These are phyloP conservation scores for Sander vitreus DNA, from an alignment of 2,113 vertebrate species.

Conservation along the genomic window DNA sequence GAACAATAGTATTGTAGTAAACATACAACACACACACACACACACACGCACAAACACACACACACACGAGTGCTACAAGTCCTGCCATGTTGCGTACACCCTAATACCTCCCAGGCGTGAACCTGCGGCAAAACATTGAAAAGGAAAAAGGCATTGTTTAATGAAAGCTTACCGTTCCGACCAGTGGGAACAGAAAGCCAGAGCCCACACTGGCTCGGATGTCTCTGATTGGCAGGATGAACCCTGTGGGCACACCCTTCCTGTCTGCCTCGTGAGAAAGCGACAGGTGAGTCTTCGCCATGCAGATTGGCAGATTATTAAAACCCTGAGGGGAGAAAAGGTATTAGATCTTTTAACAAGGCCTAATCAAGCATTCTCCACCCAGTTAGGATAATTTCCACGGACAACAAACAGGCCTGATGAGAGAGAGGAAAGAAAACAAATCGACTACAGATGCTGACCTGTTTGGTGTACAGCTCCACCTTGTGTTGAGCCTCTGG, in stretches of 20 bases:
- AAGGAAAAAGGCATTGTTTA: neutral
- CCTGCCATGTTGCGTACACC: neutral
- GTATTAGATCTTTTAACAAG: neutral
- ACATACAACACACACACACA: neutral
- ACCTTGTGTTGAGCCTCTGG: conserved; percentile 94
- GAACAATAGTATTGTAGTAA: neutral
- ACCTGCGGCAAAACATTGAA: neutral
- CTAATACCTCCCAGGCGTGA: neutral
- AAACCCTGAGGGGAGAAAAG: conserved; percentile 87
- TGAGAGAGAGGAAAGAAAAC: neutral
- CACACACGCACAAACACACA: too few relatives aligned
- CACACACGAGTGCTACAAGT: too few relatives aligned
- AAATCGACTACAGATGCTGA: conserved; percentile 55
- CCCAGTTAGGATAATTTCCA: neutral
- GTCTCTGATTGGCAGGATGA: conserved; percentile 94
- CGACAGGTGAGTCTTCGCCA: conserved; percentile 98
- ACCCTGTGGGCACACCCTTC: conserved; percentile 95
- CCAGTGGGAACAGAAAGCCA: conserved; percentile 94
- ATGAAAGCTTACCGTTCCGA: conserved; percentile 90
- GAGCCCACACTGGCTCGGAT: conserved; percentile 95
- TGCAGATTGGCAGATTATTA: conserved; percentile 94
- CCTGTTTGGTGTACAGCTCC: conserved; percentile 94
- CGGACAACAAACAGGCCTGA: neutral
- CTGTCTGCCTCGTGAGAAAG: conserved; percentile 95
- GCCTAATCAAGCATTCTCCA: neutral